Evolutionary conservation across 1,140 invertebrate species (phyloP).

Genomic region (Ruditapes philippinarum): DNA sequence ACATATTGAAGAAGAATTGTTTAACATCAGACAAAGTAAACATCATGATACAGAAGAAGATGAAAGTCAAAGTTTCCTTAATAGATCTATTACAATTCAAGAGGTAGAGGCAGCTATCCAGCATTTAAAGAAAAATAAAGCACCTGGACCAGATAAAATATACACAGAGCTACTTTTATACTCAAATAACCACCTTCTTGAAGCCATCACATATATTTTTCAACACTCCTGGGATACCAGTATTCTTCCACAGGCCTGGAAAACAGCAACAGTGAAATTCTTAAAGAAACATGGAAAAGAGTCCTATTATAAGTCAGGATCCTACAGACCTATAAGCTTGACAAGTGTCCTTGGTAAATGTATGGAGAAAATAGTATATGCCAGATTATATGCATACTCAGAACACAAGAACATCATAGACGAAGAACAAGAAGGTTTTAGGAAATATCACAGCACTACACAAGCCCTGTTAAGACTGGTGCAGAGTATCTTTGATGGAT

Average conservation of each 20-base stretch:
- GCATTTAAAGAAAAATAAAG: not conserved
- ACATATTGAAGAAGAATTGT: not conserved
- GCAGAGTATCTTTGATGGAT: not conserved
- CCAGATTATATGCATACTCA: not conserved
- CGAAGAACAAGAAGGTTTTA: constrained; percentile 8
- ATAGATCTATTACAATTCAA: not conserved
- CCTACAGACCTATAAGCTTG: not conserved
- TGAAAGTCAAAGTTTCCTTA: not conserved
- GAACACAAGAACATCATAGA: not conserved
- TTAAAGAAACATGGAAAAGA: constrained; percentile 24
- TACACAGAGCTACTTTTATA: not conserved
- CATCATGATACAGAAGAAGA: not conserved
- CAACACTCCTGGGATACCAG: not conserved
- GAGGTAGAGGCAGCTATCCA: not conserved
- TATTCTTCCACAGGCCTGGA: not conserved
- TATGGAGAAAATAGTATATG: not conserved
- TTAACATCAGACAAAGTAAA: too few relatives aligned
- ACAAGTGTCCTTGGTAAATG: not conserved
- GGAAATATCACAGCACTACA: not conserved
- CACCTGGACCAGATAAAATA: not conserved
- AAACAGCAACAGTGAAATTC: constrained; percentile 9
- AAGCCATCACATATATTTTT: not conserved
- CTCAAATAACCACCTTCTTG: not conserved
- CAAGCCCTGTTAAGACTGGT: not conserved
- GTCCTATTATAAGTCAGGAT: not conserved